phyloP scores from a whole-genome alignment of 2,888 invertebrate genomes.

The Drosophila koepferae region DNA sequence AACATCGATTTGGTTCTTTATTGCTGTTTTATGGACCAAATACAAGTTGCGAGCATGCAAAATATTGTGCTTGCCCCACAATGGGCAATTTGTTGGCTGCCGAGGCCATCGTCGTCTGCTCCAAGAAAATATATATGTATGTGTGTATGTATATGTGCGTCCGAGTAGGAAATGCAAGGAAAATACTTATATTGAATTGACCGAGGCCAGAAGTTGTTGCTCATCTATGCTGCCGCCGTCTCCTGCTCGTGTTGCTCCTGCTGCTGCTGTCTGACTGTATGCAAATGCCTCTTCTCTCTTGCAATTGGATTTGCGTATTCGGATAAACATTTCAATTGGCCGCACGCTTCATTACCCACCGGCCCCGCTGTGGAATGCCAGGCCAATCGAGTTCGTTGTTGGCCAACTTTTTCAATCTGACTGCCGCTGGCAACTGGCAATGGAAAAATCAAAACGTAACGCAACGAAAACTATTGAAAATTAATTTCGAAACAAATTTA shows the following conservation, averaged over 20 bases:
- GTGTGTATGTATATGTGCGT: slow-evolving; percentile 8
- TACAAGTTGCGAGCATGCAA: slow-evolving; percentile 73
- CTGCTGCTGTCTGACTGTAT: slow-evolving; percentile 19
- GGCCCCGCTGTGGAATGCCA: slow-evolving; percentile 30
- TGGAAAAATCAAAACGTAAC: slow-evolving; percentile 31
- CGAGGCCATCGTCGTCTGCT: slow-evolving; percentile 25
- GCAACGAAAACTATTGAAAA: slow-evolving; percentile 59
- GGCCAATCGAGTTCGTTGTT: slow-evolving; percentile 20
- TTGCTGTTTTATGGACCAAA: slow-evolving; percentile 76
- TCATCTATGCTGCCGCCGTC: slow-evolving; percentile 27
- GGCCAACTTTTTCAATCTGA: slow-evolving; percentile 72
- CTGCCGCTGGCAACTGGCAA: slow-evolving; percentile 36
- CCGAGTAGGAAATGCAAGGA: slow-evolving; percentile 29
- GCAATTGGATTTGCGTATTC: slow-evolving; percentile 77
- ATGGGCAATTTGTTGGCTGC: slow-evolving; percentile 59
- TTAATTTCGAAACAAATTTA: slow-evolving; percentile 68
- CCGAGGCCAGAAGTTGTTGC: slow-evolving; percentile 42
- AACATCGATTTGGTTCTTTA: slow-evolving; percentile 66
- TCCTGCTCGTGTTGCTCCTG: neutral
- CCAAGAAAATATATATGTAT: slow-evolving; percentile 26
- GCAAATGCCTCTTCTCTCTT: slow-evolving; percentile 41
- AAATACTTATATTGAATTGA: slow-evolving; percentile 41
- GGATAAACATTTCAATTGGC: slow-evolving; percentile 78
- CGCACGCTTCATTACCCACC: slow-evolving; percentile 72
- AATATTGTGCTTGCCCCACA: slow-evolving; percentile 61